Base-by-base conservation (phyloP, 92 coral and sea anemone genomes). In the Zoanthus sansibaricus region DNA sequence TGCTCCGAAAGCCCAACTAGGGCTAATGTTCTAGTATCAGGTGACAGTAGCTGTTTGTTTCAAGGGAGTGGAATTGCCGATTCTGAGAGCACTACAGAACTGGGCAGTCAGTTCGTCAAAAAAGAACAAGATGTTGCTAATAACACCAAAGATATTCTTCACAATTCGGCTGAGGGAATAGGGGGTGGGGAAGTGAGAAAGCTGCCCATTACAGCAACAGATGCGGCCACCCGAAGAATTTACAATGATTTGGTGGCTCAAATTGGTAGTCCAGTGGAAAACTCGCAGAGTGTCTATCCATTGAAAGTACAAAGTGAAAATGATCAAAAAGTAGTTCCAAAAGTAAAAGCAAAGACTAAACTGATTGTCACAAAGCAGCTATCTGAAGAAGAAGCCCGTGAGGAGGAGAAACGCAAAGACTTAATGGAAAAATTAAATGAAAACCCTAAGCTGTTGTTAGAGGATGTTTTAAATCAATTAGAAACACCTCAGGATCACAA, bases 221-320 rank as follows among this genome's bases (percentile, higher is more conserved):
- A 87, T 75, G 77, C 66, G 9, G 79, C 92, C 5, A 83, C 84
- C 33, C 85, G 78, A 79, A 87, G 89, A 79, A 75, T 89, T 56
- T 90, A 87, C 85, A 91, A 89, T 30, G 88, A 82, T 49, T 91
- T 93, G 37, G 73, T 93, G 13, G 85, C 91, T 11, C 96, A 95
- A 82, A 64, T 93, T 6, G 75, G 71, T 32, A 92, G 85, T 54
- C 94, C 98, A 11, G 55, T 86, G 37, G 87, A 88, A 13, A 88
- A 76, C 56, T 75, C 82, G 7, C 83, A 82, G 58, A 80, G 71
- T 59, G 91, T 87, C 71, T 93, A 87, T 77, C 88, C 94, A 30
- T 87, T 72, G 21, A 82, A 45, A 66, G 1, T 87, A 55, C 71
- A 70, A 16, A 17, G 67, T 20, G 87, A 79, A 82, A 10, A 25